Percentiles rank a stretch among this genome's conserved stretches.
phyloP scores from a whole-genome alignment of 2,888 invertebrate genomes.

The Troglohyphantes excavatus region DNA sequence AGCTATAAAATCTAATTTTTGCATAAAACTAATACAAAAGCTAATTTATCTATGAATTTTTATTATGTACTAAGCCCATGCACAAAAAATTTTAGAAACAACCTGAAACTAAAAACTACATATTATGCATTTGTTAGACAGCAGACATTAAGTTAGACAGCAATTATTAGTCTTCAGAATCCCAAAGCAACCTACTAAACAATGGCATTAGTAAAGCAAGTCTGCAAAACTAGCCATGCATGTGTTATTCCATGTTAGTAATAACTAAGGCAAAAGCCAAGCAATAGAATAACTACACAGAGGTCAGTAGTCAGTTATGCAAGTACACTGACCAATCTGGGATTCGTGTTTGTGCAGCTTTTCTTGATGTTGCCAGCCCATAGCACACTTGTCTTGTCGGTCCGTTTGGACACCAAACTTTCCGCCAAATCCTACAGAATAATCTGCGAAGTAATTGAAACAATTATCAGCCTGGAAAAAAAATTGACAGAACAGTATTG shows the following conservation, averaged over 20 bases:
- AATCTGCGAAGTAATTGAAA: constrained; percentile 85
- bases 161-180: not conserved
- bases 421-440: constrained; percentile 86
- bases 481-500: not conserved
- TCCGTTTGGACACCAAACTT: constrained; percentile 84
- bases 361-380: constrained; percentile 92
- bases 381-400: constrained; percentile 89
- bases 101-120: not conserved
- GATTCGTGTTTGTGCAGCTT: constrained; percentile 85
- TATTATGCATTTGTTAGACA: not conserved
- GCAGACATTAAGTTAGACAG: not conserved
- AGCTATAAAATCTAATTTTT: too few species aligned
- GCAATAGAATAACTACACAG: constrained; percentile 38
- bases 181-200: not conserved
- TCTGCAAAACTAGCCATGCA: constrained; percentile 64
- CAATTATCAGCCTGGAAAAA: constrained; percentile 32
- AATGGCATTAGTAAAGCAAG: constrained; percentile 8
- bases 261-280: constrained; percentile 64
- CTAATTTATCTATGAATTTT: not conserved
- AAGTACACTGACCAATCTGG: constrained; percentile 87
- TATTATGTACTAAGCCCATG: not conserved
- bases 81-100: not conserved
- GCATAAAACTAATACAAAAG: not conserved
- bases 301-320: constrained; percentile 34
- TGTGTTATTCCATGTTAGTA: constrained; percentile 55